Evolutionary conservation across 2,888 invertebrate species (phyloP), one percentile per base, ranked within the genome.

Genomic region (Caenorhabditis zanzibari): DNA sequence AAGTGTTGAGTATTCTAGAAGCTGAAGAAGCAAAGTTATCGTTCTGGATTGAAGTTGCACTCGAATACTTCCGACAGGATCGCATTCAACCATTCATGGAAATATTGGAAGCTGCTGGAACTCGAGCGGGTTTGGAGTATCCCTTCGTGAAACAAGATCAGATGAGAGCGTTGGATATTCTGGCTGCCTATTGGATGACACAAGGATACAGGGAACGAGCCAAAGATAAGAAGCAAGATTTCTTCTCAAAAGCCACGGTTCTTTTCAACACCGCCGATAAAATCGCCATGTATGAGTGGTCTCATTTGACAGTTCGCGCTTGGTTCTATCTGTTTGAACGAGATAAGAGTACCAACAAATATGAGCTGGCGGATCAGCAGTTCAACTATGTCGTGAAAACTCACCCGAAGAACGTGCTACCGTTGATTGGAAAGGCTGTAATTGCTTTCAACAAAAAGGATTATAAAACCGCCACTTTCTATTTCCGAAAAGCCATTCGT

Each of bases 231-330:
- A 93, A 93, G 82, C 95, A 96, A 83, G 98, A 98, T 89, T 94
- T 97, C 19, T 98, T 98, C 92, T 96, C 96, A 32, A 97, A 97
- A 63, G 99, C 99, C 2, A 98, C 98, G 0, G 94, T 97, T 66
- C 94, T 98, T n/a, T 99, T 98, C 93, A 97, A 97, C 0, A 97
- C 97, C 86, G 99, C 98, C 6, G 99, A 99, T 93, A 98, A 98
- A 94, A 98, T 99, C 93, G 97, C 98, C 91, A 99, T 99, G 98
- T 99, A 98, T 93, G 98, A 99, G 92, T 97, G 96, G 95, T 97
- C 97, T 93, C 99, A 99, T 95, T 95, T 99, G 85, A 94, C 99
- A 87, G 98, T 99, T 0, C 94, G 98, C 91, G 99, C 99, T 3
- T 99, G 98, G 93, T 99, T 98, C 93, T 99, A 98, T 92, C 94